Conservation (phyloP, 2,113 vertebrate genomes). For the Numida meleagris region DNA sequence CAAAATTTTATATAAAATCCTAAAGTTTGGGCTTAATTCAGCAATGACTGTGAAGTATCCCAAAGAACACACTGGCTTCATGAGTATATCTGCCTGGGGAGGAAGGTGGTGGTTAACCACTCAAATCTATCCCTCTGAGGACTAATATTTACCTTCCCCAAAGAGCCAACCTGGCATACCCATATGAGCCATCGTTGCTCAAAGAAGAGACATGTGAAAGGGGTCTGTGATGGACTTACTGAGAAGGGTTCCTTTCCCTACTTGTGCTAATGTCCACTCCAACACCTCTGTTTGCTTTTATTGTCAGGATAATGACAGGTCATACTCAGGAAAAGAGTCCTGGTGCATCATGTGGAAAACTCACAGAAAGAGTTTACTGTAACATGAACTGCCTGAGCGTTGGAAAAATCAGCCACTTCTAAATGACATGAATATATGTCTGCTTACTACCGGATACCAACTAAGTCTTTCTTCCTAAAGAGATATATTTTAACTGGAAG, state of each 20-base stretch:
- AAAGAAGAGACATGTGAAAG: not conserved
- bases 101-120: rapidly evolving
- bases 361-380: not conserved
- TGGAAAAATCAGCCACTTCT: not conserved
- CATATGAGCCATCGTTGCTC: rapidly evolving
- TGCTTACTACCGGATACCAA: not conserved
- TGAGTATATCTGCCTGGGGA: rapidly evolving
- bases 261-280: not conserved
- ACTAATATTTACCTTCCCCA: not conserved
- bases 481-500: not conserved
- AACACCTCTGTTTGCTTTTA: not conserved
- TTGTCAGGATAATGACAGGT: not conserved
- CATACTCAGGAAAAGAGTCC: not conserved
- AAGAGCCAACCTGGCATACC: not conserved
- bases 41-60: not conserved
- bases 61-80: not conserved
- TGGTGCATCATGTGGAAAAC: not conserved
- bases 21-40: not conserved
- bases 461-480: not conserved
- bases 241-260: not conserved
- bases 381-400: not conserved
- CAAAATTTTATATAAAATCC: not conserved
- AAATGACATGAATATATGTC: not conserved
- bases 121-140: not conserved
- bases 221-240: not conserved